Evolutionary conservation across 2,113 vertebrate genomes (phyloP).

Genomic region (Upupa epops): DNA sequence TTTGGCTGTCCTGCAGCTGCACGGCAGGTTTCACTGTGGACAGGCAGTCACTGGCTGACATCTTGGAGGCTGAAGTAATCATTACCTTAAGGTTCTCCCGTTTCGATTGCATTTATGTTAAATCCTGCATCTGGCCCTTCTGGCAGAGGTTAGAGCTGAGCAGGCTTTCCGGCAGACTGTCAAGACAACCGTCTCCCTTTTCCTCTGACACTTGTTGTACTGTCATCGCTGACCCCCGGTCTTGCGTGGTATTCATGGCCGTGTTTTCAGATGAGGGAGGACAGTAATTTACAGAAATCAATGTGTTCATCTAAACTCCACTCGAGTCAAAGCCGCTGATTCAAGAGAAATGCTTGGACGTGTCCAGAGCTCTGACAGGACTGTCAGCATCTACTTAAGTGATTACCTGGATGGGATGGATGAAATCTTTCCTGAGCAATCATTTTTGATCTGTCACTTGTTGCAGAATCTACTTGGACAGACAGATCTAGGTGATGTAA

Average conservation of each 20-base stretch:
- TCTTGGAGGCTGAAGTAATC: not conserved
- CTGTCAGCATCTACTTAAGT: constrained; percentile 19
- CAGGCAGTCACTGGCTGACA: not conserved
- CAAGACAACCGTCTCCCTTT: not conserved
- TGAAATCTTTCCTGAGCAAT: constrained; percentile 25
- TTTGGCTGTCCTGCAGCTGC: not conserved
- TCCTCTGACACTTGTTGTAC: not conserved
- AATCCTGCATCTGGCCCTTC: constrained; percentile 18
- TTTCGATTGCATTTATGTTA: not conserved
- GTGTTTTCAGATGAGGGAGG: not conserved
- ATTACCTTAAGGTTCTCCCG: not conserved
- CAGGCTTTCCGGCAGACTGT: constrained; percentile 3
- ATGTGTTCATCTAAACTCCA: not conserved
- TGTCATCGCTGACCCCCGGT: not conserved
- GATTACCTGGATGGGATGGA: not conserved
- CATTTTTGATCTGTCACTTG: not conserved
- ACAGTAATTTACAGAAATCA: not conserved
- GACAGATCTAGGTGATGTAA: not conserved
- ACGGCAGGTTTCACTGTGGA: not conserved
- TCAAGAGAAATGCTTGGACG: not conserved
- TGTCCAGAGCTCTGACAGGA: not conserved
- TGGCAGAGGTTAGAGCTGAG: not conserved
- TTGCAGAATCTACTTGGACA: constrained; percentile 37
- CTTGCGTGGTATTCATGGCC: not conserved
- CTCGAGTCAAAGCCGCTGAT: not conserved